Evolutionary conservation across 2,113 vertebrate genomes (phyloP).

Genomic region (Hyperoodon ampullatus): DNA sequence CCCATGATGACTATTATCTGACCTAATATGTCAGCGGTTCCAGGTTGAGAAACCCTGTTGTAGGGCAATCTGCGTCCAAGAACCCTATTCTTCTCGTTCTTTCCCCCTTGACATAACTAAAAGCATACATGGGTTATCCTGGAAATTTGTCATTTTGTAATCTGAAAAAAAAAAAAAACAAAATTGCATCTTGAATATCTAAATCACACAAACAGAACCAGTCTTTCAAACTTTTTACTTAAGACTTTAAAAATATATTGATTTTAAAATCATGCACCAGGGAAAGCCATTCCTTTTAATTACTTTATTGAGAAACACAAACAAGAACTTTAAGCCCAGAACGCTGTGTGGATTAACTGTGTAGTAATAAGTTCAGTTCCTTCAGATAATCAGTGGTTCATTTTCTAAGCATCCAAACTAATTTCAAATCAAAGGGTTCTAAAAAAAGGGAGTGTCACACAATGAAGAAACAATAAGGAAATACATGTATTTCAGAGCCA

Average conservation of each 20-base stretch:
- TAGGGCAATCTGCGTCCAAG: rapidly evolving
- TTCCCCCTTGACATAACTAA: neutral
- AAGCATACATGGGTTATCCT: neutral
- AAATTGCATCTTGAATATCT: neutral
- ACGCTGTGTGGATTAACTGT: rapidly evolving
- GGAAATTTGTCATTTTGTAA: neutral
- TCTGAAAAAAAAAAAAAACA: neutral
- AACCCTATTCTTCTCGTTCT: neutral
- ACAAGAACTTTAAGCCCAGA: neutral
- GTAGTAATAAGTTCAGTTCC: neutral
- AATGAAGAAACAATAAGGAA: neutral
- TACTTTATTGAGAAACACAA: neutral
- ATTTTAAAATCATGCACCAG: neutral
- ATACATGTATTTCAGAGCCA: neutral
- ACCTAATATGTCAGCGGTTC: rapidly evolving
- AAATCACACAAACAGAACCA: neutral
- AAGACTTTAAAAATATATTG: neutral
- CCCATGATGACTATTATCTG: rapidly evolving
- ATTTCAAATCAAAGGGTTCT: neutral
- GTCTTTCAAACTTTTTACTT: neutral
- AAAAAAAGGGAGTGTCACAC: neutral
- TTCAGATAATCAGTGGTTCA: neutral
- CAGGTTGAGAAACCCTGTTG: neutral
- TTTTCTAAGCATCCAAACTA: neutral
- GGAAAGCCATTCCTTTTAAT: neutral